Evolutionary conservation across 2,797 vertebrate genomes (phyloP), one percentile per base, ranked within the genome.

Genomic region (Cyprinella venusta): DNA sequence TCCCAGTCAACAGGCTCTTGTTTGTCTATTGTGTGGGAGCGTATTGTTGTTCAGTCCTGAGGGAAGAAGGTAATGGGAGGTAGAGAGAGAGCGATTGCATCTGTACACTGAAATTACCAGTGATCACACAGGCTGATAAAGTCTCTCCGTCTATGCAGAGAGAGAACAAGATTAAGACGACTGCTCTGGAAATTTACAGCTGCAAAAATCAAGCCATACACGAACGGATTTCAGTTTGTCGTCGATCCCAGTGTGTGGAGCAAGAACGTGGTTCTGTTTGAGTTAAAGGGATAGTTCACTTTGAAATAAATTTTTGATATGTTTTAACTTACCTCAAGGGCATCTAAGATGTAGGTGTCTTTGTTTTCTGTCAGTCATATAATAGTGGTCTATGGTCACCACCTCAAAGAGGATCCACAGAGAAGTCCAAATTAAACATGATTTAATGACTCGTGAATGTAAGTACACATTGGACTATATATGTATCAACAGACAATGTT

Each of bases 21-120:
- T 93, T 95, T 93, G 91, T 93, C 93, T 94, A 89, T 94, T 94
- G 93, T 94, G 90, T 91, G 90, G 90, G 90, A 88, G 91, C 91
- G 91, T 93, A 93, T 95, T 94, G 91, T 95, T 94, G 92, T 95
- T 94, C 92, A 92, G 92, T 94, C 94, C 93, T 91, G 89, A 90
- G 94, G 94, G 94, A 90, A 91, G 90, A 87, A 85, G 86, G 88
- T 82, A 84, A 91, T 80, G 72, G 84, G 84, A 63, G 87, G 82
- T 82, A 42, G 84, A 84, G 81, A 76, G 76, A 61, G 21, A 26
- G 90, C 87, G 94, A 95, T 94, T 94, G 91, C 90, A 95, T 95
- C 94, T 95, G 93, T 94, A 94, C 92, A 94, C 93, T 92, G 93
- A 95, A 95, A 94, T 95, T 94, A 94, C 94, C 82, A 94, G 92